Evolutionary conservation across 1,140 invertebrate genomes (phyloP).

Genomic region (Sycophaga agraensis): DNA sequence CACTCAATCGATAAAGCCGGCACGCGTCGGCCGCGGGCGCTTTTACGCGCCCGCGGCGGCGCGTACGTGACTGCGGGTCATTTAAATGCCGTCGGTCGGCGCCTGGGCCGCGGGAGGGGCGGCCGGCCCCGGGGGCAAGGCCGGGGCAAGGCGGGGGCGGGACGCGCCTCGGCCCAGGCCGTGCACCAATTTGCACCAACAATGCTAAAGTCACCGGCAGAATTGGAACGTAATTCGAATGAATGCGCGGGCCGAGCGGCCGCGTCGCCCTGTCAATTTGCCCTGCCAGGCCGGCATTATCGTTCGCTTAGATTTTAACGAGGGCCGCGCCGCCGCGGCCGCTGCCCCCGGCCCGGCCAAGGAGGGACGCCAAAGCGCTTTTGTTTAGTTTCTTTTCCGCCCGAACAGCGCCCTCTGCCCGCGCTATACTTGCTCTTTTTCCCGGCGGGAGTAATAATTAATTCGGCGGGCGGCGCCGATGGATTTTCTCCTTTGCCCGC

Average conservation of each 20-base stretch:
- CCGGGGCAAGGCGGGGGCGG: constrained; percentile 28
- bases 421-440: not conserved
- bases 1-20: too few relatives aligned
- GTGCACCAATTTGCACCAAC: constrained; percentile 58
- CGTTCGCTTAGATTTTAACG: constrained; percentile 42
- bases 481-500: too few relatives aligned
- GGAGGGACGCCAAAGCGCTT: not conserved
- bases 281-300: constrained; percentile 52
- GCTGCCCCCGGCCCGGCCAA: not conserved
- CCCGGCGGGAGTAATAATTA: too few relatives aligned
- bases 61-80: constrained; percentile 42
- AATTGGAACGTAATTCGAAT: constrained; percentile 58
- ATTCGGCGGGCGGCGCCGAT: too few relatives aligned
- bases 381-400: not conserved
- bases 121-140: too few relatives aligned
- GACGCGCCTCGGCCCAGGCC: constrained; percentile 47
- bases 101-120: too few relatives aligned
- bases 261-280: constrained; percentile 57
- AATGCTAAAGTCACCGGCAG: constrained; percentile 57
- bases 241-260: constrained; percentile 38
- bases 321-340: constrained; percentile 19
- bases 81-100: too few relatives aligned
- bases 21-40: too few relatives aligned
- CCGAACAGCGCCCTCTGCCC: not conserved
- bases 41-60: not conserved